Conservation (phyloP, 2,797 vertebrate species). For the Diceros bicornis region DNA sequence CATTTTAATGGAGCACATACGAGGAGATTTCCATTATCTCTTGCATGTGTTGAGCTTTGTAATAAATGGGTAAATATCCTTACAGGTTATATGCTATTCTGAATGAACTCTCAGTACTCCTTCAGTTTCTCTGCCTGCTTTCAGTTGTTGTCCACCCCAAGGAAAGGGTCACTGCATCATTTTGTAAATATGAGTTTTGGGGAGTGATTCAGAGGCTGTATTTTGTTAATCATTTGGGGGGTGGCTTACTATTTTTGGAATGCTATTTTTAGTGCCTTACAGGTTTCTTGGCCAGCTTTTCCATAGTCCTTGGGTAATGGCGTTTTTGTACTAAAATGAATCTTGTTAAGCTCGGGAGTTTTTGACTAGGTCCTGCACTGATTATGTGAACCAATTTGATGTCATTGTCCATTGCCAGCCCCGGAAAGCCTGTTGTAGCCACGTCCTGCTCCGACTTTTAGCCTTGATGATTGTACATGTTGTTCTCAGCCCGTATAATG, state of each 20-base stretch:
- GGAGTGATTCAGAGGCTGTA: neutral
- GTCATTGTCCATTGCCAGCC: neutral
- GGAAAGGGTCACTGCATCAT: neutral
- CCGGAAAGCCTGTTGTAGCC: neutral
- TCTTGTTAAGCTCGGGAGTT: neutral
- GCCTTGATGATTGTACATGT: neutral
- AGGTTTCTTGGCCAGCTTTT: neutral
- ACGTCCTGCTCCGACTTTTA: neutral
- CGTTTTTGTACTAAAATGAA: neutral
- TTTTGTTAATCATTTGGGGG: constrained; percentile 27
- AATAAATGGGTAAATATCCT: neutral
- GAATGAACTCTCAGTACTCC: neutral
- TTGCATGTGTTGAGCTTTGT: neutral
- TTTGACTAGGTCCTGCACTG: neutral
- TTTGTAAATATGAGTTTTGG: constrained; percentile 29
- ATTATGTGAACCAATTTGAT: neutral
- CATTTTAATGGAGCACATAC: neutral
- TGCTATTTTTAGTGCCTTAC: neutral
- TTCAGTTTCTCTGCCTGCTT: neutral
- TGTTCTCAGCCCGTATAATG: neutral
- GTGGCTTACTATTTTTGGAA: neutral
- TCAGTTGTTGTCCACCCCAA: neutral
- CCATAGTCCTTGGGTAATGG: neutral
- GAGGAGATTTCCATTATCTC: neutral
- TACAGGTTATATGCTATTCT: neutral